phyloP scores from a whole-genome alignment of 1,140 invertebrate species.

The Aphelenchoides fujianensis region DNA sequence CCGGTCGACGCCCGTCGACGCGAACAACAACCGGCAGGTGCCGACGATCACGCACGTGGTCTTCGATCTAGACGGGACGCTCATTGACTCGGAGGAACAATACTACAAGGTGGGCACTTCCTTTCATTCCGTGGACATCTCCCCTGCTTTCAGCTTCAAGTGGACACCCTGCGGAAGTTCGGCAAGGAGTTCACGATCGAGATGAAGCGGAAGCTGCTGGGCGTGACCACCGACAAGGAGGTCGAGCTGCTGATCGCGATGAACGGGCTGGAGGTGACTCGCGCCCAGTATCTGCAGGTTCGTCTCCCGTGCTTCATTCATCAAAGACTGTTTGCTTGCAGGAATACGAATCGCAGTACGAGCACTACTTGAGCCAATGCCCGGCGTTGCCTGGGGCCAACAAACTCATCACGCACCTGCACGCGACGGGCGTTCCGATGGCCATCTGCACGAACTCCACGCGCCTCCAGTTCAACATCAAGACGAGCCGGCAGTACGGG shows the following conservation, averaged over 20 bases:
- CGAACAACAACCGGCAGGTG: neutral
- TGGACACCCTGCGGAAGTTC: neutral
- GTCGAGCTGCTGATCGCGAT: slow-evolving; percentile 25
- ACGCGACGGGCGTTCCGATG: neutral
- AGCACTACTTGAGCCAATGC: neutral
- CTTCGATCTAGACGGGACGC: slow-evolving; percentile 42
- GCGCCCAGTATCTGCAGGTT: slow-evolving; percentile 74
- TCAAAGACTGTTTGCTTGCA: slow-evolving; percentile 19
- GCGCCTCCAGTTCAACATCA: neutral
- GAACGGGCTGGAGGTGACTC: slow-evolving; percentile 65
- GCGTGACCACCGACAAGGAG: slow-evolving; percentile 27
- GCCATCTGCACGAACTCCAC: slow-evolving; percentile 7
- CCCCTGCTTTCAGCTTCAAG: neutral
- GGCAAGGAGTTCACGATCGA: slow-evolving; percentile 26
- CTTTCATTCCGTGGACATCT: neutral
- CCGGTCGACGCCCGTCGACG: neutral
- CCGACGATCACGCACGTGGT: slow-evolving; percentile 40
- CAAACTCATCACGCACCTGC: neutral
- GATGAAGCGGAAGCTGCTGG: slow-evolving; percentile 37
- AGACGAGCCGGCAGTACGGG: slow-evolving; percentile 10
- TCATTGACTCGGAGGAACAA: slow-evolving; percentile 36
- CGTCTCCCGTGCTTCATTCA: slow-evolving; percentile 81
- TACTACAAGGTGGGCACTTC: slow-evolving; percentile 37
- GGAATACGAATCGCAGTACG: neutral
- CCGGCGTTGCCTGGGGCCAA: neutral